phyloP scores from a whole-genome alignment of 2,113 vertebrate genomes.

The Mus spicilegus region DNA sequence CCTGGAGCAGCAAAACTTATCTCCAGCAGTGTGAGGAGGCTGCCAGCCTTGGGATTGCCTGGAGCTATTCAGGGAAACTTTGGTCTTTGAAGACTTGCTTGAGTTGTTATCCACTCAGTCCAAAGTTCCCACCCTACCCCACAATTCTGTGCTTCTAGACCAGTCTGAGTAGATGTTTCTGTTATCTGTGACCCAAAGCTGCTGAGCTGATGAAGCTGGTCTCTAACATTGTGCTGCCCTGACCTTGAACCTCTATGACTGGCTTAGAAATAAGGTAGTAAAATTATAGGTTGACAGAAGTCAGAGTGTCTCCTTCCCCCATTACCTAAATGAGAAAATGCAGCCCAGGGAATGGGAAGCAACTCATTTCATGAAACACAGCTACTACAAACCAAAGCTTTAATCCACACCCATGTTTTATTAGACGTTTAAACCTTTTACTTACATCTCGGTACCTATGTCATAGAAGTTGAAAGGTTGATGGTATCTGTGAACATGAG shows the following conservation, averaged over 20 bases:
- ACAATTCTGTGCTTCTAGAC: not conserved
- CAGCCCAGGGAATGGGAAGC: not conserved
- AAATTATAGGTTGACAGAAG: not conserved
- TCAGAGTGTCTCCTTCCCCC: not conserved
- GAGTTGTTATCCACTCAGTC: not conserved
- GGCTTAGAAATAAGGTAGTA: not conserved
- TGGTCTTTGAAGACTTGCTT: not conserved
- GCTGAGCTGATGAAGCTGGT: not conserved
- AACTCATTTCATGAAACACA: not conserved
- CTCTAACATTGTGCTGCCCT: not conserved
- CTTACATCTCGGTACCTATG: not conserved
- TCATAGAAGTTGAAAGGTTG: not conserved
- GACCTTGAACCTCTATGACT: not conserved
- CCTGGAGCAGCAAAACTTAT: not conserved
- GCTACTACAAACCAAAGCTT: not conserved
- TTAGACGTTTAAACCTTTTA: not conserved
- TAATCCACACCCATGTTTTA: not conserved
- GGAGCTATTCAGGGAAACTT: not conserved
- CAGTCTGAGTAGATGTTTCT: not conserved
- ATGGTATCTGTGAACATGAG: not conserved
- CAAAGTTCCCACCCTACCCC: not conserved
- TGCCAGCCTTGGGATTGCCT: not conserved
- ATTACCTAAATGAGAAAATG: not conserved
- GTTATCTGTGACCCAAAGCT: not conserved
- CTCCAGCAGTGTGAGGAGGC: not conserved